These are phyloP conservation scores for Stomorhina lunata DNA, from an alignment of 2,888 invertebrate species.

Conservation along the genomic window DNA sequence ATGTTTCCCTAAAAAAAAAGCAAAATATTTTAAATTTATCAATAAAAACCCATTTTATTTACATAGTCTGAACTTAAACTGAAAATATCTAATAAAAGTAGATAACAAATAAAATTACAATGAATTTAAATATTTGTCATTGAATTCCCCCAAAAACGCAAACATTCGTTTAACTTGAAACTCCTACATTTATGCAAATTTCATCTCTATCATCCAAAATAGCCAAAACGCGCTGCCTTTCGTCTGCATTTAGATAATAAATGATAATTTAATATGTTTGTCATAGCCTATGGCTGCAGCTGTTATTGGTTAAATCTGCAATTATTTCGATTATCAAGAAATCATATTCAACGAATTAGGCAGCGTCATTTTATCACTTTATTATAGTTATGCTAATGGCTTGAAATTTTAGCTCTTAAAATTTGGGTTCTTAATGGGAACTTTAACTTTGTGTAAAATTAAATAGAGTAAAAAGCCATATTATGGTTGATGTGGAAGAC, in stretches of 20 bases:
- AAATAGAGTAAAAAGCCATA: too few species aligned
- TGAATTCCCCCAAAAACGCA: neutral
- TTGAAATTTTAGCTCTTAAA: neutral
- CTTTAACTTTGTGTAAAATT: too few species aligned
- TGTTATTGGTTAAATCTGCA: neutral
- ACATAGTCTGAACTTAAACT: too few species aligned
- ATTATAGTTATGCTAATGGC: neutral
- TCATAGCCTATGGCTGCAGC: neutral
- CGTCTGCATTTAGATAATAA: too few species aligned
- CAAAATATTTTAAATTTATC: neutral
- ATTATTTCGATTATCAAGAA: neutral
- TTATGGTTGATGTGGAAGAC: too few species aligned
- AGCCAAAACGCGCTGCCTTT: too few species aligned
- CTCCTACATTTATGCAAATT: neutral
- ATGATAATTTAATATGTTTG: too few species aligned
- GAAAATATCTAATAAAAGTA: neutral
- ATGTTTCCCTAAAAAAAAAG: neutral
- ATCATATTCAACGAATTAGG: neutral
- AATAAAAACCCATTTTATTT: neutral
- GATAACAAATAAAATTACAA: neutral
- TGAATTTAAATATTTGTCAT: slow-evolving; percentile 26
- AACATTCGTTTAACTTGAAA: neutral
- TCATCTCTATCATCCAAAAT: neutral
- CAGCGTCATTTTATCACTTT: neutral
- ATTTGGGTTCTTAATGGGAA: too few species aligned